Evolutionary conservation across 2,113 vertebrate genomes (phyloP).

Genomic region (Platysternon megacephalum): DNA sequence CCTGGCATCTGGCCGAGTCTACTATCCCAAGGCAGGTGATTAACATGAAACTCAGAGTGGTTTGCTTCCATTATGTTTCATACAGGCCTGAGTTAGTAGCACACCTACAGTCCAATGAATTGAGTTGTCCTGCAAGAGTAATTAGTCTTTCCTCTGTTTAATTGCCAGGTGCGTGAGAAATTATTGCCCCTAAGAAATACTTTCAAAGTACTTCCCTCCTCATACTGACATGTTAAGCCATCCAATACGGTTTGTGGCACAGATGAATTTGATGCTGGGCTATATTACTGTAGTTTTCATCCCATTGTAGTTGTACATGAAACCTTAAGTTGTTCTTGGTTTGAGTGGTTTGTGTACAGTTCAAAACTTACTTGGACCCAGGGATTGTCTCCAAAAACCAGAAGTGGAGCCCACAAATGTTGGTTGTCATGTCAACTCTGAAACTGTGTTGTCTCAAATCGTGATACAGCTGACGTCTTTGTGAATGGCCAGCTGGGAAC

Average conservation of each 20-base stretch:
- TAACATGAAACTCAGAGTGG: not conserved
- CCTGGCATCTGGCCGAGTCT: rapidly evolving
- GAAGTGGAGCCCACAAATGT: not conserved
- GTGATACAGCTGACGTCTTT: not conserved
- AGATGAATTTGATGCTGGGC: not conserved
- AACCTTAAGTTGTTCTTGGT: not conserved
- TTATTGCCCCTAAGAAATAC: not conserved
- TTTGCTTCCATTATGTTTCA: not conserved
- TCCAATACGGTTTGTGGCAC: not conserved
- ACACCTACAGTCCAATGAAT: not conserved
- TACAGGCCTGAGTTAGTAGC: not conserved
- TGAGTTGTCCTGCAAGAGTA: not conserved
- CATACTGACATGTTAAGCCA: not conserved
- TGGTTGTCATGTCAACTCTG: not conserved
- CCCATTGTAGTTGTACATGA: not conserved
- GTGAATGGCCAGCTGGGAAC: not conserved
- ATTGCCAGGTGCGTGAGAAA: too few species aligned
- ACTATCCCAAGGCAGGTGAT: not conserved
- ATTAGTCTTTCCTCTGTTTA: not conserved
- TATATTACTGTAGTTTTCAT: not conserved
- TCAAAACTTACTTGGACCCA: not conserved
- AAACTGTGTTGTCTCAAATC: not conserved
- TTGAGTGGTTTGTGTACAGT: not conserved
- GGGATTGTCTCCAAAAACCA: not conserved
- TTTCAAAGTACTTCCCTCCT: not conserved